Evolutionary conservation across 2,888 invertebrate species (phyloP).

Genomic region (Acleris emargana): DNA sequence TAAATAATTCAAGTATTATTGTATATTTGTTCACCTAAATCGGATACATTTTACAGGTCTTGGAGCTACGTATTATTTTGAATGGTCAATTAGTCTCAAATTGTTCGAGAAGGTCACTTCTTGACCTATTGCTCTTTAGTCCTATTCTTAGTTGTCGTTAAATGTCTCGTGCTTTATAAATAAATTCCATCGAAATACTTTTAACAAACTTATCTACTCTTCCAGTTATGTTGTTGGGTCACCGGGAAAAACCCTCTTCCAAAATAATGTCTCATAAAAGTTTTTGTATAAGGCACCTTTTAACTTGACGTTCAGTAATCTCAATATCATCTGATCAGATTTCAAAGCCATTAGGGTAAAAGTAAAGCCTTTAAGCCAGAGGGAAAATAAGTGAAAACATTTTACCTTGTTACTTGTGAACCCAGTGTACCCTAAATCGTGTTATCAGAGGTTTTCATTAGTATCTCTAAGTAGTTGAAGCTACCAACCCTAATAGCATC

Average conservation of each 20-base stretch:
- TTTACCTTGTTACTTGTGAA: neutral
- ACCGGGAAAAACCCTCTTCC: neutral
- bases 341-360: slow-evolving; percentile 15
- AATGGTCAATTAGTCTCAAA: neutral
- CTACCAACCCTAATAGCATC: too few species aligned
- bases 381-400: slow-evolving; percentile 7
- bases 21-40: too few species aligned
- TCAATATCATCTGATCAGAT: slow-evolving; percentile 12
- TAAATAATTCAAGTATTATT: too few species aligned
- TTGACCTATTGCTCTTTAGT: neutral
- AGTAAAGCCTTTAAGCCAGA: slow-evolving; percentile 1
- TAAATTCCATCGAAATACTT: neutral
- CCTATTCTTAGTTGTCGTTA: neutral
- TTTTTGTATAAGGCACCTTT: slow-evolving; percentile 4
- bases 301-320: slow-evolving; percentile 4
- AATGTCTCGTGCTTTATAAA: neutral
- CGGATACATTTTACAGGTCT: too few species aligned
- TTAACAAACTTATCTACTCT: too few species aligned
- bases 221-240: too few species aligned
- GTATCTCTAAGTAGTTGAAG: too few species aligned
- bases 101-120: neutral
- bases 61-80: too few species aligned
- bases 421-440: neutral
- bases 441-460: too few species aligned
- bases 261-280: slow-evolving; percentile 14